Evolutionary conservation across 2,113 vertebrate genomes (phyloP).

Genomic region (Hippotragus niger): DNA sequence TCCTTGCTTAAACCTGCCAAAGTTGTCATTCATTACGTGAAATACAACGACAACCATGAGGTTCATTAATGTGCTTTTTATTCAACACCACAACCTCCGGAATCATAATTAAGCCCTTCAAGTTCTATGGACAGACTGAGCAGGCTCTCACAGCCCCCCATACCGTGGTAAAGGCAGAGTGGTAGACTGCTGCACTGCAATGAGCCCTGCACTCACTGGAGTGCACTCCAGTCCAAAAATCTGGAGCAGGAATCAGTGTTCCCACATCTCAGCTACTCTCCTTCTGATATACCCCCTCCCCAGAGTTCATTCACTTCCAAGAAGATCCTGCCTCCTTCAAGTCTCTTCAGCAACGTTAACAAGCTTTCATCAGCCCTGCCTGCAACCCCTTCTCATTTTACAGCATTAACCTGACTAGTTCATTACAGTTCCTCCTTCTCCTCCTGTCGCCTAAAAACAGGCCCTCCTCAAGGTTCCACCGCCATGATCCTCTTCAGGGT

Average conservation of each 20-base stretch:
- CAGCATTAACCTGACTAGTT: not conserved
- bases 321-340: not conserved
- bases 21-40: not conserved
- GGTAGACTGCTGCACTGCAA: not conserved
- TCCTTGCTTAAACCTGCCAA: not conserved
- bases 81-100: not conserved
- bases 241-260: not conserved
- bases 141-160: not conserved
- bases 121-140: not conserved
- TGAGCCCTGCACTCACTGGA: not conserved
- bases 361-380: not conserved
- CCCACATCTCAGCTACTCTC: not conserved
- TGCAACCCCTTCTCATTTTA: not conserved
- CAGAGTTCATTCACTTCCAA: not conserved
- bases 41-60: not conserved
- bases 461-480: not conserved
- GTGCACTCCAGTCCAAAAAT: not conserved
- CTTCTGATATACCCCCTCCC: not conserved
- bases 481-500: not conserved
- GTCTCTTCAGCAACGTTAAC: not conserved
- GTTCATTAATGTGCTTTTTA: not conserved
- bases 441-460: not conserved
- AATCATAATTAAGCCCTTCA: slow-evolving; percentile 12
- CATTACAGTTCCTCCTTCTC: not conserved
- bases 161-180: not conserved